Evolutionary conservation across 2,113 vertebrate genomes (phyloP), one percentile per base, ranked within the genome.

Genomic region (Dascyllus trimaculatus): DNA sequence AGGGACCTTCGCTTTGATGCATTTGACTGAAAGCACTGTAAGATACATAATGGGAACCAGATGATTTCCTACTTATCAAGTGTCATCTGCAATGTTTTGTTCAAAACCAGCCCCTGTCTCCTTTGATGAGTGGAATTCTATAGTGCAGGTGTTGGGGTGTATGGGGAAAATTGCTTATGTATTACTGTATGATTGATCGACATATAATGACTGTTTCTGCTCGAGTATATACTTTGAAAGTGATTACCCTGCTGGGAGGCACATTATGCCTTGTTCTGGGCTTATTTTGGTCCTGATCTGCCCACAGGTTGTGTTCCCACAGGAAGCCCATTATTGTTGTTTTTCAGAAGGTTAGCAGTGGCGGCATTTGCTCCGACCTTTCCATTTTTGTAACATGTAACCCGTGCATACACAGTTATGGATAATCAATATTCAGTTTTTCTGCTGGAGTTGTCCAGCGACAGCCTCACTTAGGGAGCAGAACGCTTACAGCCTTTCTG

Each of bases 351-450:
- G 11, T 43, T 43, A 43, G 14, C 13, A 4, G 14, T 74, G 9
- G 52, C 2, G 3, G 24, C 15, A 5, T 19, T 51, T 4, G 19
- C 18, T 3, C 21, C 35, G 59, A 75, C 70, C 64, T 73, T 76
- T 66, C 11, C 15, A 2, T 58, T 59, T 58, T 21, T 22, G 6
- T 26, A 40, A 25, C 21, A 26, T 29, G 1, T 0, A 6, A 58
- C 29, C 17, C 14, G 62, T 57, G 43, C 3, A 18, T 4, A 49
- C 1, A 32, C 19, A 7, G 8, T 17, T 35, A 45, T 4, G 40
- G 46, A n/a, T 61, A n/a, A 75, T 76, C 67, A 56, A 53, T 66
- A 64, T 15, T 65, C 15, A 24, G 14, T 46, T 69, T 53, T 38
- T 35, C 73, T 35, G 48, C 56, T 43, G 0, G 8, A 15, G 29